Percentiles rank a stretch among this genome's conserved stretches.
Conservation (phyloP, 2,888 invertebrate species). For the Folsomia candida region DNA sequence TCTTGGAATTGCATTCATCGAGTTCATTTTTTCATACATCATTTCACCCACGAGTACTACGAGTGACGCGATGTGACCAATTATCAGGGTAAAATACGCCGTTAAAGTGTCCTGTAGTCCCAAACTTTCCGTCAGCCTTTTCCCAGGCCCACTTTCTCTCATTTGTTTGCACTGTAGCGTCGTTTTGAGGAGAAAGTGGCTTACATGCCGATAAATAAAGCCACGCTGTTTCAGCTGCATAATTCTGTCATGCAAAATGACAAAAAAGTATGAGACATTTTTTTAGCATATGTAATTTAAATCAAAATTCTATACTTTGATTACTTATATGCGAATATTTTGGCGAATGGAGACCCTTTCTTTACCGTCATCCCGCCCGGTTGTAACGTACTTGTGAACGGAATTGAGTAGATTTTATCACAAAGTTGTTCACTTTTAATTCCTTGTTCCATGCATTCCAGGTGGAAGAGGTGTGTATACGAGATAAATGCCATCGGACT, state of each 20-base stretch:
- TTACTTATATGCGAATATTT: slow-evolving; percentile 16
- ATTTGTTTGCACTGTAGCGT: not conserved
- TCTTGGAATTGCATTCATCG: not conserved
- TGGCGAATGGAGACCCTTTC: slow-evolving; percentile 15
- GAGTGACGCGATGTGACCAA: not conserved
- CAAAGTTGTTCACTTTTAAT: slow-evolving; percentile 14
- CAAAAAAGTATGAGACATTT: not conserved
- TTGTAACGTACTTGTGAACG: not conserved
- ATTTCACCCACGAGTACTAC: not conserved
- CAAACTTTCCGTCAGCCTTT: not conserved
- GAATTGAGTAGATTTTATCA: slow-evolving; percentile 5
- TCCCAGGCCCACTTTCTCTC: not conserved
- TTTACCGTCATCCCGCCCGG: slow-evolving; percentile 14
- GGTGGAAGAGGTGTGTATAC: slow-evolving; percentile 21
- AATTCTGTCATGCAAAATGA: slow-evolving; percentile 10
- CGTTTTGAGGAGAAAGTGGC: not conserved
- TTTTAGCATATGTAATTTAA: not conserved
- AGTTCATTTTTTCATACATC: not conserved
- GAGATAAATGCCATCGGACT: slow-evolving; percentile 17
- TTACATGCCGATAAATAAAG: not conserved
- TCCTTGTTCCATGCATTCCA: slow-evolving; percentile 1
- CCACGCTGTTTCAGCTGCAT: slow-evolving; percentile 21
- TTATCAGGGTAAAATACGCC: slow-evolving; percentile 5
- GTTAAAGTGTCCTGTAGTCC: slow-evolving; percentile 23
- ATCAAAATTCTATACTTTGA: not conserved